Percentiles rank a stretch among this genome's conserved stretches.
phyloP scores from a whole-genome alignment of 2,888 invertebrate species.

The Busseola fusca region DNA sequence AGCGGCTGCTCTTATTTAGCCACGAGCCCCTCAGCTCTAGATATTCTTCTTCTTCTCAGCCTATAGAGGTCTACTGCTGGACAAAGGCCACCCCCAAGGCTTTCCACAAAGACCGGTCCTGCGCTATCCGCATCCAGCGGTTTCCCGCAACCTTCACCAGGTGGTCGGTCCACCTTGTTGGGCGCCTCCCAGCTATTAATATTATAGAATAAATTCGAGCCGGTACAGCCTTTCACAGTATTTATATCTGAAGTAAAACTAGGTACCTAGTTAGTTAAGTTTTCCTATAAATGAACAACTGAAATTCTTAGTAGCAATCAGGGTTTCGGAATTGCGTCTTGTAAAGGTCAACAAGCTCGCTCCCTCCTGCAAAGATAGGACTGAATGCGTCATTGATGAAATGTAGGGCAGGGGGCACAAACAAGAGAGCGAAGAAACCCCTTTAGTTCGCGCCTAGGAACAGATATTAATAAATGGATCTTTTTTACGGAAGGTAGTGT shows the following conservation, averaged over 20 bases:
- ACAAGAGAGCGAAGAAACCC: background rate
- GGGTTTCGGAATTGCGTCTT: background rate
- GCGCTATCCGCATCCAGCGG: too few relatives aligned
- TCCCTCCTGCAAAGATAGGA: background rate
- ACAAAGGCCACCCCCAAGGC: too few relatives aligned
- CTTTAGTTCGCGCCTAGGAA: background rate
- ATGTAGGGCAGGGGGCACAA: conserved; percentile 10
- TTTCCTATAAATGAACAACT: background rate
- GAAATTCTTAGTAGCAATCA: conserved; percentile 17
- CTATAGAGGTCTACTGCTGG: too few relatives aligned
- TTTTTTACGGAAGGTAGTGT: background rate
- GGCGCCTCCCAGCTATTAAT: too few relatives aligned
- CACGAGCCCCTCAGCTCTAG: background rate
- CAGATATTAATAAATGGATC: background rate
- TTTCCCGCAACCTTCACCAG: too few relatives aligned
- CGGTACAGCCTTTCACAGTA: background rate
- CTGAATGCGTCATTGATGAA: conserved; percentile 10
- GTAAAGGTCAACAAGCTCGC: conserved; percentile 10
- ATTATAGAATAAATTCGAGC: background rate
- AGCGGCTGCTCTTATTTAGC: background rate
- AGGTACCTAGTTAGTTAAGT: background rate
- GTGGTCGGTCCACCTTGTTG: too few relatives aligned
- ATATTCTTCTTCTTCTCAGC: too few relatives aligned
- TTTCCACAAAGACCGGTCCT: too few relatives aligned
- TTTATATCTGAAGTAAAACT: background rate